These are phyloP conservation scores for Solenopsis invicta DNA, from an alignment of 1,140 invertebrate species.

Conservation along the genomic window DNA sequence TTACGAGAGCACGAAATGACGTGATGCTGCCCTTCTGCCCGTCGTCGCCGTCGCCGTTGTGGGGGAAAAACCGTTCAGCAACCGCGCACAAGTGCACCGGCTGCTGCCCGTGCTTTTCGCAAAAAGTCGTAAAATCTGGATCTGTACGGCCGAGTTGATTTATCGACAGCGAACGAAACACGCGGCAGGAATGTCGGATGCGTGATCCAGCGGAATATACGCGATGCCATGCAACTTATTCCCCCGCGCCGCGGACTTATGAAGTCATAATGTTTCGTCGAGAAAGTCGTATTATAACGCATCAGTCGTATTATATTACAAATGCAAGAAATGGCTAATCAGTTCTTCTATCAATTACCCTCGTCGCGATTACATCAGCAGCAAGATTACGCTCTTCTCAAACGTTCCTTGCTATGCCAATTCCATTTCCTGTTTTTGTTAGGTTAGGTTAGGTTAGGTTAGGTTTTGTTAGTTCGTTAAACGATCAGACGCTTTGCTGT, in stretches of 20 bases:
- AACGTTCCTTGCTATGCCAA: not conserved
- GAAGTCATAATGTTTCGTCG: constrained; percentile 45
- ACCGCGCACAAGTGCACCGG: not conserved
- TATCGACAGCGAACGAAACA: constrained; percentile 44
- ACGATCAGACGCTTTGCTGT: not conserved
- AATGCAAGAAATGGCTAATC: not conserved
- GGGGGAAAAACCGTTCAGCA: constrained; percentile 17
- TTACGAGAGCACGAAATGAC: constrained; percentile 33
- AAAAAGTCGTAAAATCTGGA: constrained; percentile 45
- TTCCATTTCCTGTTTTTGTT: not conserved
- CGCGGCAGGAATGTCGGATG: constrained; percentile 35
- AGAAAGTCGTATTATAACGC: not conserved
- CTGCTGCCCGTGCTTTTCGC: constrained; percentile 16
- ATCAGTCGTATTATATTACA: not conserved
- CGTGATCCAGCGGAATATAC: constrained; percentile 40
- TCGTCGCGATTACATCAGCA: not conserved
- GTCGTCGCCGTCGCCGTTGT: not conserved
- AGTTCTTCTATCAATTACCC: constrained; percentile 14
- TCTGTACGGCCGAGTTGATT: constrained; percentile 26
- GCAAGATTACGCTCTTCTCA: not conserved
- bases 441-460: too few relatives aligned
- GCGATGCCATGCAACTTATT: constrained; percentile 33
- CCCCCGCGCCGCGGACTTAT: not conserved
- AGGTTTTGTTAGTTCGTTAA: not conserved
- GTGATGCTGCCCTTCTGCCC: not conserved